Evolutionary conservation across 2,797 vertebrate genomes (phyloP).

Genomic region (Limnodromus scolopaceus): DNA sequence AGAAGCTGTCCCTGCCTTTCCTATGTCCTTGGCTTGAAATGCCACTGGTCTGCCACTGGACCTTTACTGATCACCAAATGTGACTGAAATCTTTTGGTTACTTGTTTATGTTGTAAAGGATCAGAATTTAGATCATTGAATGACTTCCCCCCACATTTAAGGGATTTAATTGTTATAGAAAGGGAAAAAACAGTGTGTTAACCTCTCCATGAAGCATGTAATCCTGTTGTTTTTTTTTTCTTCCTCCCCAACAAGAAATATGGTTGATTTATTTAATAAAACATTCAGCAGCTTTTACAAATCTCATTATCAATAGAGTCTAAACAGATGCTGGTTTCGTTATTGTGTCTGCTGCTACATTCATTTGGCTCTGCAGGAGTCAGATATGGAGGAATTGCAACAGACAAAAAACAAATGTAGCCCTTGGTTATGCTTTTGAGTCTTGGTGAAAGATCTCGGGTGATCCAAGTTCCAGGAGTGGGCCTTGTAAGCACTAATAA

Average conservation of each 20-base stretch:
- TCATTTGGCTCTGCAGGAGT: neutral
- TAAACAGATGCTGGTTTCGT: neutral
- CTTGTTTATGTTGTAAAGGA: neutral
- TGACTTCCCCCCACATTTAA: neutral
- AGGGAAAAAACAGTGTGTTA: rapidly evolving
- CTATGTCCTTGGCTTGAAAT: neutral
- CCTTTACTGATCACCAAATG: neutral
- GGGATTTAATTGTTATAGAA: neutral
- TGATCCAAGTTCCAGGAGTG: neutral
- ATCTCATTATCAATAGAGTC: neutral
- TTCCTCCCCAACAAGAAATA: neutral
- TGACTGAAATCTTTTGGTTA: neutral
- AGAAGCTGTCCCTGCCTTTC: neutral
- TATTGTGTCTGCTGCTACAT: neutral
- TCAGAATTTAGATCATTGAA: neutral
- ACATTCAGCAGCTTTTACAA: neutral
- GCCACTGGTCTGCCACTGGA: neutral
- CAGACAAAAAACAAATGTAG: neutral
- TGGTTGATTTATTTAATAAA: neutral
- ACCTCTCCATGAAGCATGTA: neutral
- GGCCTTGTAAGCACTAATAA: neutral
- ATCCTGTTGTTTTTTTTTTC: neutral
- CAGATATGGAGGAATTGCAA: neutral
- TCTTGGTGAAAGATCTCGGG: neutral
- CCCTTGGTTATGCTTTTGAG: neutral